phyloP scores from a whole-genome alignment of 2,113 vertebrate genomes.

The Garra rufa region DNA sequence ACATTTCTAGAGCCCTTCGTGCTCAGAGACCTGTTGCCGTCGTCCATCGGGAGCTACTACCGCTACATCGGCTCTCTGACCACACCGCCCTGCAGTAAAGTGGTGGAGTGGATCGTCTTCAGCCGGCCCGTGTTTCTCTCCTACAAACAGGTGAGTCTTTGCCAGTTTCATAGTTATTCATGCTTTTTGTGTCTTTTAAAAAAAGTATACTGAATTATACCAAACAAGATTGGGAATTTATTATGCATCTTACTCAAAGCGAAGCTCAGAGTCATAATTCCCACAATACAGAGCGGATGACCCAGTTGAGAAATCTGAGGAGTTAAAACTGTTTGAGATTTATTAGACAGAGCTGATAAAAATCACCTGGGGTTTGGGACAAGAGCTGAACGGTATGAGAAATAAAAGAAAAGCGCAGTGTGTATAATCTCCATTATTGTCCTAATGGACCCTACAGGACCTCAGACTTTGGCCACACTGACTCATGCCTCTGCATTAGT shows the following conservation, averaged over 20 bases:
- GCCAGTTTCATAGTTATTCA: neutral
- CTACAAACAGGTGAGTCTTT: constrained; percentile 86
- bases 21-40: constrained; percentile 88
- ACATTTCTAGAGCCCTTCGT: constrained; percentile 96
- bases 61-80: constrained; percentile 94
- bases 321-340: neutral
- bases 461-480: neutral
- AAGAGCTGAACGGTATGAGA: neutral
- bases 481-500: constrained; percentile 12
- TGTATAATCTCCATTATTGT: neutral
- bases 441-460: neutral
- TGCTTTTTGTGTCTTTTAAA: neutral
- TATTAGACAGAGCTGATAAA: neutral
- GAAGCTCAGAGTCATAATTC: neutral
- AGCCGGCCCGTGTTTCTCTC: constrained; percentile 89
- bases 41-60: constrained; percentile 89
- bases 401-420: neutral
- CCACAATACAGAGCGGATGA: neutral
- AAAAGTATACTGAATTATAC: neutral
- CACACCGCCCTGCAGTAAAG: constrained; percentile 93
- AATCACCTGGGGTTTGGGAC: neutral
- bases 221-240: neutral
- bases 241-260: constrained; percentile 27
- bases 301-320: constrained; percentile 21
- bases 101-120: constrained; percentile 97